Base-by-base conservation (phyloP, 2,888 invertebrate genomes). In the Polydrusus tereticollis region DNA sequence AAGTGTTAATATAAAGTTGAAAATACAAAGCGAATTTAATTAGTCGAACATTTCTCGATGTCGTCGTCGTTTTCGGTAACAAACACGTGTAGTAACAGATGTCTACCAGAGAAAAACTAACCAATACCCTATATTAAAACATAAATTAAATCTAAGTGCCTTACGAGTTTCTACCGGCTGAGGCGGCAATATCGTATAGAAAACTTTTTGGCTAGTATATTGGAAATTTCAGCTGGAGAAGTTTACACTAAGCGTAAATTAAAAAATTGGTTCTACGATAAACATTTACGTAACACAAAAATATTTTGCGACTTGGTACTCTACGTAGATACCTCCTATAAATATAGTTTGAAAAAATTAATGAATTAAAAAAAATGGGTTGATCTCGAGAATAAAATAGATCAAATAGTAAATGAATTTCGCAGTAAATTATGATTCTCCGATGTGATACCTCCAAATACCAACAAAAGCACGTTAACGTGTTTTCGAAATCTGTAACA, bases 71-170 rank as follows among this genome's bases (percentile, higher is more conserved):
- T 43, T 60, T 45, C 14, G 60, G 26, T 18, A 43, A 47, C 69
- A 69, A 58, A 64, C 64, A 64, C 64, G 33, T 52, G 55, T 41
- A 38, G 69, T 57, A 63, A 69, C 69, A 69, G 57, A 69, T 69
- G 69, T 69, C 23, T 38, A 36, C 10, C 20, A 33, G 33, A 50
- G 69, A 64, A 69, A 69, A 69, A 64, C 64, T 57, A 64, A 63
- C 69, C 69, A 64, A 69, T 69, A 57, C 57, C 69, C 38, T 64
- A 64, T 62, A 69, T 69, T 69, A 69, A 69, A 62, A 69, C 69
- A 69, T 69, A 69, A 69, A 69, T 69, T 69, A 58, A 64, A 69
- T 63, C 55, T 69, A 57, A 69, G 69, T 69, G 57, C 64, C 33
- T 57, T 64, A n/a, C 59, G 14, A 59, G 33, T 55, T 58, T 64